Conservation (phyloP, 2,113 vertebrate species). For the Mus spicilegus region DNA sequence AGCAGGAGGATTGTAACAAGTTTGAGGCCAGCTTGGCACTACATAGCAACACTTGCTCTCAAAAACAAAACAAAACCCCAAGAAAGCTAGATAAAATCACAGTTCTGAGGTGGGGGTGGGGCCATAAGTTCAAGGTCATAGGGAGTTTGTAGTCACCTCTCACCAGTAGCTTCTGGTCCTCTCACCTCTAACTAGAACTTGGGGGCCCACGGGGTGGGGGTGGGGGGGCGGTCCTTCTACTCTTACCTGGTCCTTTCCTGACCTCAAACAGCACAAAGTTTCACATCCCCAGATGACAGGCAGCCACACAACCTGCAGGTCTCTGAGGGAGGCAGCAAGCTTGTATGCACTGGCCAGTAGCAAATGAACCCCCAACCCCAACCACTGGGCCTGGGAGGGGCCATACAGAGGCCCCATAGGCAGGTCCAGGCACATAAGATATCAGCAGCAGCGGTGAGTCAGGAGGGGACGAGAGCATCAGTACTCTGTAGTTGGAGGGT, state of each 20-base stretch:
- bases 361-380: background rate
- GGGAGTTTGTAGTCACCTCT: background rate
- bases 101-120: background rate
- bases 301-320: background rate
- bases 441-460: background rate
- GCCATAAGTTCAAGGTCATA: background rate
- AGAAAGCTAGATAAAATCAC: background rate
- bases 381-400: background rate
- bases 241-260: background rate
- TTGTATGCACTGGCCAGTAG: constrained; percentile 61
- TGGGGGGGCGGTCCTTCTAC: too few relatives aligned
- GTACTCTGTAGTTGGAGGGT: background rate
- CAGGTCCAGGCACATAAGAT: background rate
- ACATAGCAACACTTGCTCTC: background rate
- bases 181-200: background rate
- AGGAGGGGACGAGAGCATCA: background rate
- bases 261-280: background rate
- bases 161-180: background rate
- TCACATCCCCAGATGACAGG: background rate
- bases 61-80: background rate
- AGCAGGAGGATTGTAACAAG: background rate
- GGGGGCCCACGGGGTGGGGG: too few relatives aligned
- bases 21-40: background rate
- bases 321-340: constrained; percentile 54
- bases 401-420: background rate